Percentiles rank a stretch among this genome's conserved stretches.
These are phyloP conservation scores for Aphyosemion australe DNA, from an alignment of 2,113 vertebrate genomes.

Conservation along the genomic window DNA sequence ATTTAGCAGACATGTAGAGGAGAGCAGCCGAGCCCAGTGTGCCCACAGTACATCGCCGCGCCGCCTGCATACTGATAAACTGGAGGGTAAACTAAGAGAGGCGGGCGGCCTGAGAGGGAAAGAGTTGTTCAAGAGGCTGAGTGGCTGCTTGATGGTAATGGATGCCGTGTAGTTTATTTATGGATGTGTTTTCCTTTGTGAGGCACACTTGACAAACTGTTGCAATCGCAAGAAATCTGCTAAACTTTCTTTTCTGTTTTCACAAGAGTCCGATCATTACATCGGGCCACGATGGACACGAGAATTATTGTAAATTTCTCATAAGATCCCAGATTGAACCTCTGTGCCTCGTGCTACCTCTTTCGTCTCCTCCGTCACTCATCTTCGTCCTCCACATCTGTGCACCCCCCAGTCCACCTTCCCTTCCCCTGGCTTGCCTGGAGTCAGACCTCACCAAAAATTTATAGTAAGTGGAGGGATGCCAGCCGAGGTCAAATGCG, in stretches of 20 bases:
- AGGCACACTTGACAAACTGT: constrained; percentile 19
- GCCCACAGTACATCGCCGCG: constrained; percentile 62
- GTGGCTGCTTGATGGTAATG: constrained; percentile 42
- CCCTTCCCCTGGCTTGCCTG: constrained; percentile 16
- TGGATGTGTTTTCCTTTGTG: constrained; percentile 35
- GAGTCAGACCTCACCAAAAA: constrained; percentile 56
- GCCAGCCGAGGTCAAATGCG: constrained; percentile 73
- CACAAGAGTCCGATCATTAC: neutral
- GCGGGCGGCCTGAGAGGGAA: constrained; percentile 39
- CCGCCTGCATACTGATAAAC: constrained; percentile 73
- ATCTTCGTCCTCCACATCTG: constrained; percentile 37
- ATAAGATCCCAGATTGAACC: constrained; percentile 60
- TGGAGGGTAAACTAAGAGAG: constrained; percentile 46
- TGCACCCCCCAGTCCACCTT: constrained; percentile 26
- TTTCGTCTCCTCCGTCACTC: constrained; percentile 45
- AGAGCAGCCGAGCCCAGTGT: constrained; percentile 60
- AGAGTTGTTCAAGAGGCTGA: constrained; percentile 29
- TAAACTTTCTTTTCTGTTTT: constrained; percentile 23
- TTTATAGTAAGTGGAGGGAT: constrained; percentile 72
- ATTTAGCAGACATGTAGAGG: constrained; percentile 85
- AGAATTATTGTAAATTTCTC: constrained; percentile 23
- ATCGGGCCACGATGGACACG: constrained; percentile 11
- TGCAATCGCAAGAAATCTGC: constrained; percentile 36
- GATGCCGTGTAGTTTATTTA: constrained; percentile 52
- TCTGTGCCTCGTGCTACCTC: constrained; percentile 21